A percentile compares a stretch with the other conserved stretches of the same genome.
phyloP scores from a whole-genome alignment of 2,888 invertebrate genomes.

The Ophioninae sp. region DNA sequence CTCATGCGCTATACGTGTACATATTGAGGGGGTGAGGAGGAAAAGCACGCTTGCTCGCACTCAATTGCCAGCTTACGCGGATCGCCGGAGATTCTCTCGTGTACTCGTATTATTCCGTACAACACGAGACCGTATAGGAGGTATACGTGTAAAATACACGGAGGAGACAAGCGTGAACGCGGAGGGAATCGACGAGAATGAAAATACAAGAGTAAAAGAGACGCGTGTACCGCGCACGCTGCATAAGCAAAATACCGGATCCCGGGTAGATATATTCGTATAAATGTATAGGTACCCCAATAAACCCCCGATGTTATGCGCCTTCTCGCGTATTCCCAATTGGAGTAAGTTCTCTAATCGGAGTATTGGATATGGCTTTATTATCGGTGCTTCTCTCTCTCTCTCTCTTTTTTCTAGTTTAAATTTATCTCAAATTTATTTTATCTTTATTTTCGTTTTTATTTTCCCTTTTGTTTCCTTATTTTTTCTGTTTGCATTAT shows the following conservation, averaged over 20 bases:
- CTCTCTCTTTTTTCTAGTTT: too few species aligned
- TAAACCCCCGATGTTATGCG: slow-evolving; percentile 47
- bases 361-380: slow-evolving; percentile 44
- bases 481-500: too few species aligned
- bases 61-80: slow-evolving; percentile 54
- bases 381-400: slow-evolving; percentile 17
- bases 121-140: slow-evolving; percentile 4
- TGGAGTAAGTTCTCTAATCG: slow-evolving; percentile 39
- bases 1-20: slow-evolving; percentile 15
- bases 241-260: slow-evolving; percentile 35
- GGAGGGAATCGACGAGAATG: slow-evolving; percentile 54
- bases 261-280: not conserved
- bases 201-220: slow-evolving; percentile 37
- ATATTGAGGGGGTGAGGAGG: slow-evolving; percentile 30
- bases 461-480: too few species aligned
- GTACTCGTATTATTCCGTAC: slow-evolving; percentile 33
- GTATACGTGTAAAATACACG: slow-evolving; percentile 16
- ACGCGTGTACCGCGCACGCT: slow-evolving; percentile 34
- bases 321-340: slow-evolving; percentile 44
- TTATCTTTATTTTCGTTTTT: too few species aligned
- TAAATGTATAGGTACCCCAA: slow-evolving; percentile 31
- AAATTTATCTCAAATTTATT: too few species aligned
- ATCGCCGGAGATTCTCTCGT: slow-evolving; percentile 33
- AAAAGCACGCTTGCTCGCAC: slow-evolving; percentile 42
- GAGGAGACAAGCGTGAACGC: slow-evolving; percentile 42